Evolutionary conservation across 1,140 invertebrate species (phyloP).

Genomic region (Copidosoma floridanum): DNA sequence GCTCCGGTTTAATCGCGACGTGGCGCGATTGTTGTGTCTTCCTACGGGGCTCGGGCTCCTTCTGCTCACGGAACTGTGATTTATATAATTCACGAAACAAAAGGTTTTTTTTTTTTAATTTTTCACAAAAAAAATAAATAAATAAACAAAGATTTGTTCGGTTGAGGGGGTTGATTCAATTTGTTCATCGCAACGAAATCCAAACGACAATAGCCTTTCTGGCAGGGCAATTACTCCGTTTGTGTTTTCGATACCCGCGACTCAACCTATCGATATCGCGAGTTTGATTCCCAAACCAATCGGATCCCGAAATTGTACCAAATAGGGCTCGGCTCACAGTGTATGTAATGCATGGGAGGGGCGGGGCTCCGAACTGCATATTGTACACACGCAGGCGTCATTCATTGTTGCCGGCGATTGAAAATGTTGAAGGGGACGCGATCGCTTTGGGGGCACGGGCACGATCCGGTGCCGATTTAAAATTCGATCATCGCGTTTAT

Average conservation of each 20-base stretch:
- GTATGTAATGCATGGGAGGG: too few relatives aligned
- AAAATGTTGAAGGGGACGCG: slow-evolving; percentile 12
- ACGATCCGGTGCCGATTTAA: slow-evolving; percentile 22
- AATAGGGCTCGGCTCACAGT: slow-evolving; percentile 18
- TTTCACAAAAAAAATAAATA: too few relatives aligned
- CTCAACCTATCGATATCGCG: slow-evolving; percentile 21
- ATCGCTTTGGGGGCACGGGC: slow-evolving; percentile 17
- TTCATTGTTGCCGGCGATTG: too few relatives aligned
- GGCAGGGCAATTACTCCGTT: slow-evolving; percentile 23
- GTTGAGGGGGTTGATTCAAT: slow-evolving; percentile 16
- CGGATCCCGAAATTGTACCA: slow-evolving; percentile 24
- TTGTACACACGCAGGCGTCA: too few relatives aligned
- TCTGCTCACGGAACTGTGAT: too few relatives aligned
- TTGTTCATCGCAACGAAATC: slow-evolving; percentile 6
- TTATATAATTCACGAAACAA: too few relatives aligned
- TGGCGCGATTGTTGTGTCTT: too few relatives aligned
- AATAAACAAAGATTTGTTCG: too few relatives aligned
- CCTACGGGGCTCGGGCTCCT: too few relatives aligned
- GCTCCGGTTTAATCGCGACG: too few relatives aligned
- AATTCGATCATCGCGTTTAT: slow-evolving; percentile 23
- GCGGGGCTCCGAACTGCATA: too few relatives aligned
- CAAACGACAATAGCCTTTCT: slow-evolving; percentile 10
- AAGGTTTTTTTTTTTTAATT: too few relatives aligned
- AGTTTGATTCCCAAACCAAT: slow-evolving; percentile 24
- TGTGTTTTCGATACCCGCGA: slow-evolving; percentile 16